Percentiles rank a stretch among this genome's conserved stretches.
Conservation (phyloP, 2,888 invertebrate genomes). For the Scaptomyza parva region DNA sequence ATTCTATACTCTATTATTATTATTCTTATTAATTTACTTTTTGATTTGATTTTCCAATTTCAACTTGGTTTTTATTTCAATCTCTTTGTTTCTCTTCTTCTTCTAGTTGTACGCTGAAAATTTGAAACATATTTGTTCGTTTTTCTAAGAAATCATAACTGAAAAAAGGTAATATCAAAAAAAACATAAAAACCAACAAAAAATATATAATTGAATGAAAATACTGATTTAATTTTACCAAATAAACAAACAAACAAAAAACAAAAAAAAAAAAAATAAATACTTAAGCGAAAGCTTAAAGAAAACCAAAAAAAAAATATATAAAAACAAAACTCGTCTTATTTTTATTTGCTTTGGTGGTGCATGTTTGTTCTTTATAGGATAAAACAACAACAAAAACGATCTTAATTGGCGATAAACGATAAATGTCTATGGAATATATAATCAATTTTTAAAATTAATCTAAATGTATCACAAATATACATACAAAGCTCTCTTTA, state of each 20-base stretch:
- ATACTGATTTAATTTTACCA: conserved; percentile 79
- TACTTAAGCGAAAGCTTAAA: conserved; percentile 59
- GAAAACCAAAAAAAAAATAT: conserved; percentile 15
- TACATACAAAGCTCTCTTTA: not conserved
- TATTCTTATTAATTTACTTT: too few relatives aligned
- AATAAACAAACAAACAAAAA: conserved; percentile 61
- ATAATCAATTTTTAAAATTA: conserved; percentile 5
- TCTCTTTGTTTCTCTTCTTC: conserved; percentile 75
- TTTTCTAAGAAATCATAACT: conserved; percentile 79
- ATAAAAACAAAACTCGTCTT: conserved; percentile 15
- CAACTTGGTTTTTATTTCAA: conserved; percentile 66
- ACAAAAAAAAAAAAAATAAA: conserved; percentile 32
- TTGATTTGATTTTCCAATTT: conserved; percentile 41
- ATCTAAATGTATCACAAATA: not conserved
- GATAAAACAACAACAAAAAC: not conserved
- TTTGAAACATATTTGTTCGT: conserved; percentile 77
- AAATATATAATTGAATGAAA: conserved; percentile 70
- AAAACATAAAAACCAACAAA: conserved; percentile 51
- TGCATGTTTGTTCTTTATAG: not conserved
- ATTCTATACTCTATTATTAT: conserved; percentile 46
- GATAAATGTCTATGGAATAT: conserved; percentile 1
- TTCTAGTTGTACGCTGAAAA: conserved; percentile 81
- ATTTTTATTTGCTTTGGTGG: conserved; percentile 23
- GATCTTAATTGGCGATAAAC: not conserved
- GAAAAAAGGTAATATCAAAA: conserved; percentile 79